A percentile compares a stretch with the other conserved stretches of the same genome.
These are phyloP conservation scores for Drosophila parabipectinata DNA, from an alignment of 1,140 invertebrate genomes.

Conservation along the genomic window DNA sequence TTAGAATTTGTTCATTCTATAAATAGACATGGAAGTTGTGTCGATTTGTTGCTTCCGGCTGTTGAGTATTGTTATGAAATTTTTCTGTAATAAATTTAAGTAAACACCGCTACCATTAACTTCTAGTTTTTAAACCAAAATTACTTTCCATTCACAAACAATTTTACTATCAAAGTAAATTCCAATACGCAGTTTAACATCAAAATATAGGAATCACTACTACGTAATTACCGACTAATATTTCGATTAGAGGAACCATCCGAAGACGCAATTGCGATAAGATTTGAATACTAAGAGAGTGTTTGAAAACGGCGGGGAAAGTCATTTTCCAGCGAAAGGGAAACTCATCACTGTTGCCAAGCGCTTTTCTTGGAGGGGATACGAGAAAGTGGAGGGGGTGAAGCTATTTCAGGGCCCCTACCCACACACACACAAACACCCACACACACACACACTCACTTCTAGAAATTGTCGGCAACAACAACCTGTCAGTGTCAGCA, in stretches of 20 bases:
- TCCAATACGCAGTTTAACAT: constrained; percentile 1
- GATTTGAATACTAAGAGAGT: constrained; percentile 1
- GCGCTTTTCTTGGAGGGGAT: constrained; percentile 16
- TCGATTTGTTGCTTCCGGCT: too few species aligned
- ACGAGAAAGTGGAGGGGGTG: neutral
- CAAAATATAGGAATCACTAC: neutral
- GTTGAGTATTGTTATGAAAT: too few species aligned
- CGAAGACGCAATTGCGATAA: neutral
- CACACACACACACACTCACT: constrained; percentile 19
- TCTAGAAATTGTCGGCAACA: constrained; percentile 61
- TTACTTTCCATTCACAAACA: neutral
- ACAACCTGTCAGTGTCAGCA: constrained; percentile 41
- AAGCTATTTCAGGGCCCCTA: constrained; percentile 52
- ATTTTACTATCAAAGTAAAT: constrained; percentile 30
- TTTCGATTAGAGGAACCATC: neutral
- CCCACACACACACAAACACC: constrained; percentile 11
- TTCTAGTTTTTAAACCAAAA: too few species aligned
- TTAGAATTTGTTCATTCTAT: too few species aligned
- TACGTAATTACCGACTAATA: neutral
- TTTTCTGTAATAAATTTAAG: too few species aligned
- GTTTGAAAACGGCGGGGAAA: neutral
- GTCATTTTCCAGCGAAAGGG: constrained; percentile 28
- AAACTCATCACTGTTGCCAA: constrained; percentile 61
- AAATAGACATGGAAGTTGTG: too few species aligned
- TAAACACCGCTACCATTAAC: too few species aligned